These are phyloP conservation scores for Gallinago nigripennis DNA, from an alignment of 2,797 vertebrate species.

Conservation along the genomic window DNA sequence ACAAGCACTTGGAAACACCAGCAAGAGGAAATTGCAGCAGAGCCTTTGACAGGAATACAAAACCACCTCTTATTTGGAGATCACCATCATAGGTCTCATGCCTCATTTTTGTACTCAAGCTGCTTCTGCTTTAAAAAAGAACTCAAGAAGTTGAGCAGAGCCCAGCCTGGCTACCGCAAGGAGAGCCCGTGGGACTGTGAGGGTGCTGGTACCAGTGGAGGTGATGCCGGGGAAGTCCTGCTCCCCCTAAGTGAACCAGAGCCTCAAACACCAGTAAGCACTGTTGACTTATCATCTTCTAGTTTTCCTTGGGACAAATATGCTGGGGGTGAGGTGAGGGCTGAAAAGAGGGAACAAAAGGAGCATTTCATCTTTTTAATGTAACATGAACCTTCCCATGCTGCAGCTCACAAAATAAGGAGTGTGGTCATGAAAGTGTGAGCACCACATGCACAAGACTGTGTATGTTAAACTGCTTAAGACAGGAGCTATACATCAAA, in stretches of 20 bases:
- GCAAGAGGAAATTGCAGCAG: not conserved
- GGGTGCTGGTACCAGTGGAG: not conserved
- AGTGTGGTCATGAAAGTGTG: not conserved
- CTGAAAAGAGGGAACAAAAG: not conserved
- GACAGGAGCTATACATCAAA: conserved; percentile 29
- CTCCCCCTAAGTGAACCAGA: not conserved
- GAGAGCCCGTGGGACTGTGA: not conserved
- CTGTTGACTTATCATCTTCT: not conserved
- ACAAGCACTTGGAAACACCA: not conserved
- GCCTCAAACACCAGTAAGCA: not conserved
- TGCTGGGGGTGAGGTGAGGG: rapidly evolving
- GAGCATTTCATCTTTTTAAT: not conserved
- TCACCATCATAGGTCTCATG: not conserved
- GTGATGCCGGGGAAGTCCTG: not conserved
- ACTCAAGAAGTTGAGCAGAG: not conserved
- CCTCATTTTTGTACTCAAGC: not conserved
- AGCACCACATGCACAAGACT: not conserved
- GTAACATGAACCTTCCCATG: not conserved
- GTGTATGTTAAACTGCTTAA: not conserved
- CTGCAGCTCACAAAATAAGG: not conserved
- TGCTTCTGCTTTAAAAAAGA: not conserved
- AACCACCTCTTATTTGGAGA: not conserved
- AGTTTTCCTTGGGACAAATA: not conserved
- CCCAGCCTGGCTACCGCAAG: not conserved
- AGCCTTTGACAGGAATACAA: not conserved